Base-by-base conservation (phyloP, 1,140 invertebrate species). In the Micrasema longulum region DNA sequence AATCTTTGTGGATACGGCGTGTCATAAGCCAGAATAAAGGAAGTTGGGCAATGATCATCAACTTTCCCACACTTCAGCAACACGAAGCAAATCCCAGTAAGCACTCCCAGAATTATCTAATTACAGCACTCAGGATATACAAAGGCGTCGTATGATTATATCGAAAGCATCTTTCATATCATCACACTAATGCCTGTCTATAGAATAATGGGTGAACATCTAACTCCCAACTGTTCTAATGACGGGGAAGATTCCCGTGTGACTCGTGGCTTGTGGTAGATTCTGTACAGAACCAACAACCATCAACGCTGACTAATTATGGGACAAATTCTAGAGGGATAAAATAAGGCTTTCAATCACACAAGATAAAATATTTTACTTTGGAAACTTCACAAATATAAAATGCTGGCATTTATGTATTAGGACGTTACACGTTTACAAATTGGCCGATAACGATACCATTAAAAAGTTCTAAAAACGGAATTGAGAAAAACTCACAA, bases 91-190 rank as follows among this genome's bases (percentile, higher is more conserved):
- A 38, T 16, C 14, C 55, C 36, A 38, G 55, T 22, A 14, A 60
- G 36, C 16, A 60, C 55, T 41, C 55, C 55, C 55, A 38, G 55
- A 60, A 60, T 60, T 60, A 60, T 60, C 55, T 60, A 60, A 60
- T 60, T 60, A 60, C 55, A 18, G 31, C 55, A 60, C 55, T 60
- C 55, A 38, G 55, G 55, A 60, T 60, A 43, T 23, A 60, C 55
- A 60, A 60, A 60, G 55, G 55, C 55, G 36, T 60, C 35, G 36
- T 43, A 35, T 38, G 36, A 60, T 60, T 60, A 60, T 14, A 60
- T 41, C 55, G 36, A 31, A 60, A 38, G 36, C 55, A 41, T 60
- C 55, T 60, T 60, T 60, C 55, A 60, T 60, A 60, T 60, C 55
- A 60, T 60, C 55, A 16, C 55, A 60, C 55, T 60, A 60, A 60